Evolutionary conservation across 2,113 vertebrate genomes (phyloP), one percentile per base, ranked within the genome.

Genomic region (Salvator merianae): DNA sequence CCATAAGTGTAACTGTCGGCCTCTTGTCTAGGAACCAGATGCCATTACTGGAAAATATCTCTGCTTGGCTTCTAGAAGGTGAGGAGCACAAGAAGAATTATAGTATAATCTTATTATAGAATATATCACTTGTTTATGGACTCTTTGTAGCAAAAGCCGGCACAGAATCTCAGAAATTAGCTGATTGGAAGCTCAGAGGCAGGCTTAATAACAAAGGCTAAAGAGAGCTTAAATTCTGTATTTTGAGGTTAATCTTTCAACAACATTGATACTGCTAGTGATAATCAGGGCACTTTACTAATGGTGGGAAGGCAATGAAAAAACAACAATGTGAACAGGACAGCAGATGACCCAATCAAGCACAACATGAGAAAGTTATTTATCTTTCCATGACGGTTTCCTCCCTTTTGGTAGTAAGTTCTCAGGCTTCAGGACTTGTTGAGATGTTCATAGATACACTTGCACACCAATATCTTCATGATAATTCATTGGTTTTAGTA

Each of bases 21-120:
- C 84, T 89, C 91, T 88, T 86, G 84, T 80, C 77, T 77, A 91
- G 53, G 73, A 91, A 84, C 66, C 86, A 91, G 93, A 88, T 94
- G 89, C 81, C 70, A 80, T 81, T 74, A 75, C 84, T 91, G 85
- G 77, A 91, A 92, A 91, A 86, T 79, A 55, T 85, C 85, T 91
- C 89, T 50, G 84, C 79, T 87, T 89, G 88, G 85, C 87, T 90
- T 92, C 79, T 81, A 90, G 90, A 79, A 80, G 53, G 5, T 10
- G 30, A 18, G 30, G 20, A 18, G 22, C 16, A 55, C 20, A 0
- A 75, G 47, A 68, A 84, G 26, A 86, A 81, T 59, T 86, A 81
- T 77, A 38, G 50, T 50, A 70, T 76, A 76, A 81, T 84, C 86
- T 83, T 79, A 72, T 81, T 76, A 50, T 36, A 30, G 79, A 70